These are phyloP conservation scores for Poecilobothrus nobilitatus DNA, from an alignment of 2,888 invertebrate species.

Conservation along the genomic window DNA sequence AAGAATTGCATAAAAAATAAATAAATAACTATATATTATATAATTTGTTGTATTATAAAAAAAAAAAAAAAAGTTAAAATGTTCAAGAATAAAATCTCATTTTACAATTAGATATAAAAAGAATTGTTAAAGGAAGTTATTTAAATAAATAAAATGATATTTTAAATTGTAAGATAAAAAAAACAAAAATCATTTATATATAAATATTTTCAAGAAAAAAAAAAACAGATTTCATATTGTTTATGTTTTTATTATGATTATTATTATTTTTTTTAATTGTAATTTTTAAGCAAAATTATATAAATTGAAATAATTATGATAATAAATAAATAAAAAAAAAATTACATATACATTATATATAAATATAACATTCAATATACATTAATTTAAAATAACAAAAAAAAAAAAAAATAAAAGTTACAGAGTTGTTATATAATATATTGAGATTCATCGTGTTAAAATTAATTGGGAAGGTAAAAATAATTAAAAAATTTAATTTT, in stretches of 20 bases:
- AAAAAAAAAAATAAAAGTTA: no score
- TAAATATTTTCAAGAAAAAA: neutral
- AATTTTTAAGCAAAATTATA: neutral
- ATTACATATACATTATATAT: neutral
- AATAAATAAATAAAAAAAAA: neutral
- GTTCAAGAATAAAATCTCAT: slow-evolving; percentile 2
- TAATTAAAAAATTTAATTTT: no score
- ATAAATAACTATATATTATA: neutral
- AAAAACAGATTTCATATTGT: neutral
- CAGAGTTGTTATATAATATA: no score
- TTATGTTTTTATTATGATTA: neutral
- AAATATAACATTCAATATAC: neutral
- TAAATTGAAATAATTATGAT: neutral
- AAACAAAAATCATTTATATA: neutral
- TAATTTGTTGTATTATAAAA: slow-evolving; percentile 2
- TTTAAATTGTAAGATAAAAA: neutral
- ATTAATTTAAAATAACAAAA: neutral
- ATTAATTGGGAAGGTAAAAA: no score
- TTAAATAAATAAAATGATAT: slow-evolving; percentile 2
- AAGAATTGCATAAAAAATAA: neutral
- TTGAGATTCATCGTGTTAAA: no score
- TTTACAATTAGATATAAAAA: slow-evolving; percentile 2
- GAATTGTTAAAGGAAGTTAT: neutral
- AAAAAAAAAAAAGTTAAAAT: neutral
- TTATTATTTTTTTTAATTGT: neutral